Evolutionary conservation across 2,888 invertebrate genomes (phyloP).

Genomic region (Tipula vernalis): DNA sequence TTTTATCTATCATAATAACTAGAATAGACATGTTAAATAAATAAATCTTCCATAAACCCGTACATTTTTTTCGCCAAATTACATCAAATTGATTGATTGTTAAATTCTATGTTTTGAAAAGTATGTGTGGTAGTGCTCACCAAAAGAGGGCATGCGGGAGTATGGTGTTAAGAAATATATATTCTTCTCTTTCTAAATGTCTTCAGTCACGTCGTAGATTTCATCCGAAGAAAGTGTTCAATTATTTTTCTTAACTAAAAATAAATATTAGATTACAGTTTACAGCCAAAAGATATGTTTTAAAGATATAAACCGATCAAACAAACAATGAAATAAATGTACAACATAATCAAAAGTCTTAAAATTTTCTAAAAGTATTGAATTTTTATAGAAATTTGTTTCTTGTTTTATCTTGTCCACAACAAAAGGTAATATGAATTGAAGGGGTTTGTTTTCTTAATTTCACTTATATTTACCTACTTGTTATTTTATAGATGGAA

Average conservation of each 20-base stretch:
- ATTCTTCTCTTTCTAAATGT: background rate
- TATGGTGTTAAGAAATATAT: background rate
- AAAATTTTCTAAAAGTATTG: background rate
- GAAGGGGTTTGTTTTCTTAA: background rate
- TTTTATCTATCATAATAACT: background rate
- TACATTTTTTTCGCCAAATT: background rate
- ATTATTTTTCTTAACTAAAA: background rate
- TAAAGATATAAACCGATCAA: background rate
- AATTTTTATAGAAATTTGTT: background rate
- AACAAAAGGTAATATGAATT: background rate
- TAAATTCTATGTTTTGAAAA: background rate
- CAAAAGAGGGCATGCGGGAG: background rate
- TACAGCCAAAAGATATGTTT: background rate
- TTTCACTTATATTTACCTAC: background rate
- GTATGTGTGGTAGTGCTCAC: background rate
- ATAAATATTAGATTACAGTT: background rate
- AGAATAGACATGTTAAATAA: background rate
- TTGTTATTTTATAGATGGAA: conserved; percentile 12
- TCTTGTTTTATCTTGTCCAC: background rate
- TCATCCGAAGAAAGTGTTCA: background rate
- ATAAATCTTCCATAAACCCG: background rate
- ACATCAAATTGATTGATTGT: background rate
- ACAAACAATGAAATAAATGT: background rate
- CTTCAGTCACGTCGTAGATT: background rate
- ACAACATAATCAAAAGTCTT: background rate